Percentiles rank a stretch among this genome's conserved stretches.
Conservation (phyloP, 2,888 invertebrate genomes). For the Danaus chrysippus region DNA sequence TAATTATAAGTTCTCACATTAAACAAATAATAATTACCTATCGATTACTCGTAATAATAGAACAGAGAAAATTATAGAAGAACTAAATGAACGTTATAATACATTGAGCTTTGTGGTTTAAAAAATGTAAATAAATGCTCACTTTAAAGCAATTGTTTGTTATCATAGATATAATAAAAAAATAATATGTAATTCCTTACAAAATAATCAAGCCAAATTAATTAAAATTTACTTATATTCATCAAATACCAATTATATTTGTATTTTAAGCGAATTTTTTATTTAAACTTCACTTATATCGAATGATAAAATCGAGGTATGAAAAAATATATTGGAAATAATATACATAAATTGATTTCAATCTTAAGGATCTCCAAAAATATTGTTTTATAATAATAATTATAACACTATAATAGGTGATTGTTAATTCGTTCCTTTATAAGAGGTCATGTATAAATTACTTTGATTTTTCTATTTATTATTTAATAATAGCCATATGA, state of each 20-base stretch:
- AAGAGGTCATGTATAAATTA: slow-evolving; percentile 39
- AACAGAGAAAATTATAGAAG: slow-evolving; percentile 26
- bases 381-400: slow-evolving; percentile 22
- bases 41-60: slow-evolving; percentile 33
- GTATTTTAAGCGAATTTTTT: too few relatives aligned
- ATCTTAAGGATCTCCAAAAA: slow-evolving; percentile 22
- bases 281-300: too few relatives aligned
- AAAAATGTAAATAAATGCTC: too few relatives aligned
- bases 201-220: too few relatives aligned
- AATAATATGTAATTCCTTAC: too few relatives aligned
- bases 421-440: slow-evolving; percentile 50
- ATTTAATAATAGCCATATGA: slow-evolving; percentile 35
- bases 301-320: neutral
- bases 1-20: slow-evolving; percentile 39
- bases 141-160: too few relatives aligned
- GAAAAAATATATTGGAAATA: neutral
- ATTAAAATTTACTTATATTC: too few relatives aligned
- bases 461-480: slow-evolving; percentile 37
- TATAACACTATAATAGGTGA: slow-evolving; percentile 57
- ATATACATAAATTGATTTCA: neutral
- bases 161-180: too few relatives aligned
- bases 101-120: too few relatives aligned
- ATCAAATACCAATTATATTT: too few relatives aligned
- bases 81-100: neutral
- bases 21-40: slow-evolving; percentile 54